Evolutionary conservation across 2,113 vertebrate genomes (phyloP).

Genomic region (Dromaius novaehollandiae): DNA sequence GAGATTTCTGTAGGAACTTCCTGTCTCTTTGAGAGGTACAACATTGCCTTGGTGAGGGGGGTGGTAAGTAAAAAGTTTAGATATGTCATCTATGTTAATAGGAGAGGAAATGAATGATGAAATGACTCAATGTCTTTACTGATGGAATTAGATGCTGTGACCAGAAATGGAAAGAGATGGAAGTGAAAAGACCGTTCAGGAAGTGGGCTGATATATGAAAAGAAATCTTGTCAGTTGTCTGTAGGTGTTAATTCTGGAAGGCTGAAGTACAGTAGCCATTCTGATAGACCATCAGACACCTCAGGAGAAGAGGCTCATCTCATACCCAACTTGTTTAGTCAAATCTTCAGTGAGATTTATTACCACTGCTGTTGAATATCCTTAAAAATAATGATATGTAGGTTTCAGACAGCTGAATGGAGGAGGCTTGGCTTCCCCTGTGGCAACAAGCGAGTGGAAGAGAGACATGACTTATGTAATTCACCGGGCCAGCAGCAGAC

Average conservation of each 20-base stretch:
- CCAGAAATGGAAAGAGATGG: neutral
- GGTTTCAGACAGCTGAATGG: neutral
- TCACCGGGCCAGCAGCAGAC: neutral
- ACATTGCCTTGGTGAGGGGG: neutral
- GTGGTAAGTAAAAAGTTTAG: neutral
- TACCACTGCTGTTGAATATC: neutral
- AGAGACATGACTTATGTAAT: neutral
- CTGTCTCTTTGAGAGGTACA: neutral
- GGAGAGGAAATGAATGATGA: conserved; percentile 4
- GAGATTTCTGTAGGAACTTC: neutral
- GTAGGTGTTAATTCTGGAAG: neutral
- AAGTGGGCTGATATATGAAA: neutral
- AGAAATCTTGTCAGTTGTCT: neutral
- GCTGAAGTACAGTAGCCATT: neutral
- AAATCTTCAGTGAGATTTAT: neutral
- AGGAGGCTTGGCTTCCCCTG: neutral
- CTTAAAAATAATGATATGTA: neutral
- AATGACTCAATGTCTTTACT: neutral
- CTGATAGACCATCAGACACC: neutral
- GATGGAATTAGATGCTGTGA: neutral
- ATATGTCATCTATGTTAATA: neutral
- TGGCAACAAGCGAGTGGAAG: neutral
- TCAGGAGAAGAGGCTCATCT: neutral
- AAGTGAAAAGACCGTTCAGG: neutral
- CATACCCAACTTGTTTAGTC: neutral